Base-by-base conservation (phyloP, 2,113 vertebrate species). In the Perccottus glenii region DNA sequence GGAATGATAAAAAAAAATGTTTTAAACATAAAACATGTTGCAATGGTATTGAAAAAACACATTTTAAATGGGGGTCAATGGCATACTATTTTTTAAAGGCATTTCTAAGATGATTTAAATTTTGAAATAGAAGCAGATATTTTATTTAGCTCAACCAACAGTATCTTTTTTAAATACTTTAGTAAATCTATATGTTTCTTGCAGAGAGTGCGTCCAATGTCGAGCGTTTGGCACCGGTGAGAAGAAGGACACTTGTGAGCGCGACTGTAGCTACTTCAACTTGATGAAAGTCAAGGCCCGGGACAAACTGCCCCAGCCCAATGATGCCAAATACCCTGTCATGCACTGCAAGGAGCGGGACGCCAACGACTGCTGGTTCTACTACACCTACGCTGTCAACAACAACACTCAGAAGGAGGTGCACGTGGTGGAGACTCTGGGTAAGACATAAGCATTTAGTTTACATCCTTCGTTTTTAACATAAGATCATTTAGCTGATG, bases 291-390 rank as follows among this genome's bases (percentile, higher is more conserved):
- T 96, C 38, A 94, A 96, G 40, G 94, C 90, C 46, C 86, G 94
- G 10, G 94, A 95, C 32, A 93, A 95, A 66, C 65, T 99, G 70
- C 96, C 97, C 0, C 96, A 98, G 85, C 95, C 96, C 0, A 94
- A 82, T 11, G 87, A 93, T 6, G 90, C 94, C 74, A 78, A 91
- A 0, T 93, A 93, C 9, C 94, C 97, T 2, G 60, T 91, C 63
- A 92, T 93, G 27, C 95, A 96, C 60, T 99, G 98, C 86, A 99
- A 99, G 53, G 96, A 98, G 93, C 94, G 97, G 63, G 96, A 97
- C 15, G 93, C 94, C 9, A 96, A 98, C 0, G 96, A 99, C 86
- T 99, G 98, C 92, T 99, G 98, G 98, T 96, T 99, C 90, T 98
- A 98, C 86, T 99, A 96, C 85, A 96, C 95, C 0, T 98, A 96